Evolutionary conservation across 2,113 vertebrate genomes (phyloP), one percentile per base, ranked within the genome.

Genomic region (Cardinalis cardinalis): DNA sequence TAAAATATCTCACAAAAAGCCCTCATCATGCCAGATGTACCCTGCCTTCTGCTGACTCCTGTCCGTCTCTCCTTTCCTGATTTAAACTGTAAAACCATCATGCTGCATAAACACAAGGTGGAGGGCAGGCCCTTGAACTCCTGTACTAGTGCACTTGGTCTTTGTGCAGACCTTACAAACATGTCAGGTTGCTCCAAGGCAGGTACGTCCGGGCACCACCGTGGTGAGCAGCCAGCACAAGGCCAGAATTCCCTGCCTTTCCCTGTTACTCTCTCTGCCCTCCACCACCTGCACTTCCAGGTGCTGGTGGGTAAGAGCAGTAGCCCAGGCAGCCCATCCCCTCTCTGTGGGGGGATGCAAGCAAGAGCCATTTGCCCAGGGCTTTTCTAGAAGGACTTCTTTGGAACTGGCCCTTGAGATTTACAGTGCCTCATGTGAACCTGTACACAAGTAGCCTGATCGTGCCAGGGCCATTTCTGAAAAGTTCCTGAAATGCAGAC

Each of bases 281-380:
- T 64, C 70, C 1, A 2, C 3, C 49, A 14, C 18, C 71, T 12
- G 7, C 28, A 12, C 28, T 44, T 18, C 13, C 55, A 32, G 28
- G 10, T 48, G 12, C 9, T 17, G 9, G 15, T 6, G 8, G 31
- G 10, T 9, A 41, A 25, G 7, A 26, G 10, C 43, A 52, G 23
- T 16, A 81, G 18, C 56, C 14, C 23, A 40, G 25, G 12, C 19
- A 64, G 6, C 9, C 17, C 21, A n/a, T 7, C 4, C 0, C 7
- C 4, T 1, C 2, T 16, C 12, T 15, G 4, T 0, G 2, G 1
- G 2, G 3, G 10, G 0, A 25, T 14, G 6, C 3, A 51, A 72
- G 12, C 2, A 14, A 17, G 32, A 41, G 13, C 24, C 26, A 59
- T 5, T 36, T 52, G 12, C 5, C 17, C 28, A 26, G 16, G 29